phyloP scores from a whole-genome alignment of 2,797 vertebrate genomes.

The Enteromius argenteus region DNA sequence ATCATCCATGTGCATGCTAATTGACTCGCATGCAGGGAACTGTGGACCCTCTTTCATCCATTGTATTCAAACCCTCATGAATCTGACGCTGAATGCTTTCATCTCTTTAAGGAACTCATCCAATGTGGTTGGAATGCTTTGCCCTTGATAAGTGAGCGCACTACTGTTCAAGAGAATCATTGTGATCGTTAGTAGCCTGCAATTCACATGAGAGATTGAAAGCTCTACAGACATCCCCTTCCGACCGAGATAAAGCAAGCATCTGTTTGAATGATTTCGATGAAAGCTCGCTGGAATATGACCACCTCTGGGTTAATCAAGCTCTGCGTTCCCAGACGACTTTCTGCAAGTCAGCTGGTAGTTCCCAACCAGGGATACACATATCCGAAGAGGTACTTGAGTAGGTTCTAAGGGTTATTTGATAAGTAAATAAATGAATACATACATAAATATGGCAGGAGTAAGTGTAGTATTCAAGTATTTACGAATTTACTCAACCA shows the following conservation, averaged over 20 bases:
- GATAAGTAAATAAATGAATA: neutral
- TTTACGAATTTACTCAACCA: neutral
- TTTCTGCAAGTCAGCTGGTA: neutral
- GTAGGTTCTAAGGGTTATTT: neutral
- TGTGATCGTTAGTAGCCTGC: neutral
- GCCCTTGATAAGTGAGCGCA: conserved; percentile 5
- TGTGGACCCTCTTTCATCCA: neutral
- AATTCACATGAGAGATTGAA: conserved; percentile 22
- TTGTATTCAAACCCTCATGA: conserved; percentile 18
- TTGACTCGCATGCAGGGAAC: neutral
- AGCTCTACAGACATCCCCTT: neutral
- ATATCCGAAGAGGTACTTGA: neutral
- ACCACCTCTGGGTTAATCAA: neutral
- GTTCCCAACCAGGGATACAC: neutral
- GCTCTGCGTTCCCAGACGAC: neutral
- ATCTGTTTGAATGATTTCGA: conserved; percentile 24
- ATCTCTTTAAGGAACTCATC: conserved; percentile 19
- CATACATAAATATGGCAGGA: neutral
- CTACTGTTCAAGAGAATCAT: conserved; percentile 5
- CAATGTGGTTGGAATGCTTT: conserved; percentile 1
- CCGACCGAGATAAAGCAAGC: neutral
- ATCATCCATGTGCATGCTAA: conserved; percentile 15
- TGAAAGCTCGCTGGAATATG: neutral
- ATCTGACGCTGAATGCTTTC: conserved; percentile 13
- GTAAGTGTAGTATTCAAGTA: neutral